These are phyloP conservation scores for Polymixis flavicincta DNA, from an alignment of 2,888 invertebrate genomes.

Conservation along the genomic window DNA sequence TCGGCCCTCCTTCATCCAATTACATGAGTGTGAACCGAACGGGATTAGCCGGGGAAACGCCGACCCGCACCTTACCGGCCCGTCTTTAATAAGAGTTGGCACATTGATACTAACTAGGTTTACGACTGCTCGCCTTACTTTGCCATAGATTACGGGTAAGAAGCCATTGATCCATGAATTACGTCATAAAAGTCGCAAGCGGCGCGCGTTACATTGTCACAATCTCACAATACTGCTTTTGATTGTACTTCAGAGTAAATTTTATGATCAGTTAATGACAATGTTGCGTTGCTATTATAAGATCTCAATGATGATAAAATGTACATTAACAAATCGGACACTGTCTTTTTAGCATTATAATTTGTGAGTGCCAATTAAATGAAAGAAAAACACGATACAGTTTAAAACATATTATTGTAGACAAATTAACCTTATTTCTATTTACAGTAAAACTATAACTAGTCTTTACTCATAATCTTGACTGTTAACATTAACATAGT, in stretches of 20 bases:
- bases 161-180: slow-evolving; percentile 40
- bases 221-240: slow-evolving; percentile 39
- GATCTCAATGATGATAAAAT: slow-evolving; percentile 1
- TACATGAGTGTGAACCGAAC: slow-evolving; percentile 87
- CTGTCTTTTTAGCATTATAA: neutral
- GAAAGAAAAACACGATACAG: neutral
- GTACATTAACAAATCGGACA: neutral
- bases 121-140: slow-evolving; percentile 46
- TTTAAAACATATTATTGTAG: neutral
- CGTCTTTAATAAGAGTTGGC: slow-evolving; percentile 64
- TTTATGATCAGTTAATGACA: slow-evolving; percentile 47
- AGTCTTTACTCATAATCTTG: neutral
- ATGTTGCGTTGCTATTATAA: slow-evolving; percentile 14
- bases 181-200: slow-evolving; percentile 38
- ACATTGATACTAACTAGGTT: slow-evolving; percentile 73
- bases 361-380: neutral
- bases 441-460: slow-evolving; percentile 3
- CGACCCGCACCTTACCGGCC: slow-evolving; percentile 71
- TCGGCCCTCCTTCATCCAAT: slow-evolving; percentile 87
- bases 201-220: slow-evolving; percentile 39
- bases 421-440: neutral
- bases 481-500: neutral
- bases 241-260: slow-evolving; percentile 35
- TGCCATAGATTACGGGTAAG: slow-evolving; percentile 35
- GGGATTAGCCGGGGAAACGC: slow-evolving; percentile 81